Conservation (phyloP, 2,888 invertebrate species). For the Rhimphoctona megacephalus region DNA sequence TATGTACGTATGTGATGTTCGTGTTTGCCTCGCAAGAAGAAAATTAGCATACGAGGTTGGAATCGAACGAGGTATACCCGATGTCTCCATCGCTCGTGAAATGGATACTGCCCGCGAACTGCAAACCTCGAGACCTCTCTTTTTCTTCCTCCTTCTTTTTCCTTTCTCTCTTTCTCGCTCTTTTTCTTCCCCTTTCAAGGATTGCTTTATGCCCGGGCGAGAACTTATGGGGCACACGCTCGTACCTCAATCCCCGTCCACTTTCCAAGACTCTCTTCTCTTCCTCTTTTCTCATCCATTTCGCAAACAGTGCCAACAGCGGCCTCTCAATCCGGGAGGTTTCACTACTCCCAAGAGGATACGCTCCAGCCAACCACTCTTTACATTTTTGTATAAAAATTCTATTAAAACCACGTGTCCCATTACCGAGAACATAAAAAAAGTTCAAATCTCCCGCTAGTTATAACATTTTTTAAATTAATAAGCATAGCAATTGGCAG, state of each 20-base stretch:
- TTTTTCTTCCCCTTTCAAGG: slow-evolving; percentile 75
- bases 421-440: neutral
- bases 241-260: slow-evolving; percentile 74
- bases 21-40: slow-evolving; percentile 70
- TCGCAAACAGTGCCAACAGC: slow-evolving; percentile 49
- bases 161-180: slow-evolving; percentile 66
- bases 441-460: neutral
- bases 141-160: slow-evolving; percentile 65
- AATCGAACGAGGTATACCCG: slow-evolving; percentile 80
- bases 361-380: neutral
- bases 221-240: slow-evolving; percentile 76
- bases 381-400: neutral
- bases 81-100: slow-evolving; percentile 83
- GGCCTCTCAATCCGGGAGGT: slow-evolving; percentile 56
- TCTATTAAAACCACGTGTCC: neutral
- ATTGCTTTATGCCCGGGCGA: slow-evolving; percentile 81
- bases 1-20: slow-evolving; percentile 63
- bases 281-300: slow-evolving; percentile 33
- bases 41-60: slow-evolving; percentile 81
- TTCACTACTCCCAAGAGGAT: slow-evolving; percentile 19
- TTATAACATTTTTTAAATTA: neutral
- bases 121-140: slow-evolving; percentile 46
- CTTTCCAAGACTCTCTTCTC: slow-evolving; percentile 43
- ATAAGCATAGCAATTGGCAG: neutral
- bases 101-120: slow-evolving; percentile 79